Percentiles rank a stretch among this genome's conserved stretches.
These are phyloP conservation scores for Papilio gigon DNA, from an alignment of 2,888 invertebrate genomes.

Conservation along the genomic window DNA sequence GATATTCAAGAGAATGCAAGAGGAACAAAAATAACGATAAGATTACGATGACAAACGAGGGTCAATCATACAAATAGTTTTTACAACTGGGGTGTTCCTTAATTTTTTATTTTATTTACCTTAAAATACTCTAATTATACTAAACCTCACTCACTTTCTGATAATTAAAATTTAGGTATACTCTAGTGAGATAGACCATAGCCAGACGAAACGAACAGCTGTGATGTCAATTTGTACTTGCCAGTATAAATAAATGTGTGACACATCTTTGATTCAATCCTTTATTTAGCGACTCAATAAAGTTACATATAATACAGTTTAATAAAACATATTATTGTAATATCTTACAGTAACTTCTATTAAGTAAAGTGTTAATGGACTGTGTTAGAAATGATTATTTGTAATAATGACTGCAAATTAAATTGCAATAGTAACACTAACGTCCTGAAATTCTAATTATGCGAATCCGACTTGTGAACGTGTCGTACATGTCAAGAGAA, in stretches of 20 bases:
- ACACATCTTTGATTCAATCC: constrained; percentile 20
- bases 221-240: constrained; percentile 78
- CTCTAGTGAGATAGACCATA: constrained; percentile 69
- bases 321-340: not conserved
- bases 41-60: constrained; percentile 65
- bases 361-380: not conserved
- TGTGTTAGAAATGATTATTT: not conserved
- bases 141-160: constrained; percentile 75
- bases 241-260: constrained; percentile 51
- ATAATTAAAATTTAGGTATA: constrained; percentile 70
- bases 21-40: constrained; percentile 64
- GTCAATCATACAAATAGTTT: constrained; percentile 58
- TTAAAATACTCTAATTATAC: constrained; percentile 55
- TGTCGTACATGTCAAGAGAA: constrained; percentile 24
- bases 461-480: constrained; percentile 22
- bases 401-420: not conserved
- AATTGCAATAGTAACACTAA: not conserved
- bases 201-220: constrained; percentile 77
- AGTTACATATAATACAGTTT: not conserved
- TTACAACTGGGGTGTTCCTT: constrained; percentile 52
- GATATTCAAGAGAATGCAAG: constrained; percentile 69
- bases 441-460: not conserved
- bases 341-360: not conserved
- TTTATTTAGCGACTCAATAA: not conserved
- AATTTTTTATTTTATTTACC: constrained; percentile 50